These are phyloP conservation scores for Lacerta bilineata DNA, from an alignment of 2,797 vertebrate species.

Conservation along the genomic window DNA sequence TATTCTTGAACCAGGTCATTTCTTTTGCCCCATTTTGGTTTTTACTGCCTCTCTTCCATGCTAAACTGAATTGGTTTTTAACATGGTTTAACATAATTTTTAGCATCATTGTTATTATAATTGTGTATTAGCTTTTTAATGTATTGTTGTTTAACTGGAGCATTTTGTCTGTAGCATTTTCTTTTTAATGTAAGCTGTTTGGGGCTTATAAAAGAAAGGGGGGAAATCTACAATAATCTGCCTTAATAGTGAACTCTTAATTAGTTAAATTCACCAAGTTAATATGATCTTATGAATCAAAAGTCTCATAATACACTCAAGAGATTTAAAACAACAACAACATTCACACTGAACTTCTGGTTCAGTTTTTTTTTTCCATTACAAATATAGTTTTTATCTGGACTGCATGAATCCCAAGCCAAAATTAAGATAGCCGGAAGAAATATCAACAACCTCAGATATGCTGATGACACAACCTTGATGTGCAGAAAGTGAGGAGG, in stretches of 20 bases:
- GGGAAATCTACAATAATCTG: not conserved
- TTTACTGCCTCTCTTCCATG: not conserved
- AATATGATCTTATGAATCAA: slow-evolving; percentile 14
- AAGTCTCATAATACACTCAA: not conserved
- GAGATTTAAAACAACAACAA: not conserved
- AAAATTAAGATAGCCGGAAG: too few relatives aligned
- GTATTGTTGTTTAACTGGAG: not conserved
- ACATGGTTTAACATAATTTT: not conserved
- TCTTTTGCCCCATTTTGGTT: not conserved
- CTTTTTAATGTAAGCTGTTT: not conserved
- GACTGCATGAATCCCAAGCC: too few relatives aligned
- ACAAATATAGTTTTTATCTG: not conserved
- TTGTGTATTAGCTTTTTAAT: slow-evolving; percentile 5
- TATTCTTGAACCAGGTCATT: not conserved
- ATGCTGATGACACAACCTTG: too few relatives aligned
- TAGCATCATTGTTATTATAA: not conserved
- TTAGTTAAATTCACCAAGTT: not conserved
- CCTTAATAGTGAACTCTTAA: not conserved
- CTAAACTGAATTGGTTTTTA: not conserved
- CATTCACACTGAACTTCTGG: not conserved
- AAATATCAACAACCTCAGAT: too few relatives aligned
- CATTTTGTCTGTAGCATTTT: not conserved
- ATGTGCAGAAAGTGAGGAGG: too few relatives aligned
- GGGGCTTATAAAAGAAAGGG: not conserved
- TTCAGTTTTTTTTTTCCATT: slow-evolving; percentile 3